A percentile compares a stretch with the other conserved stretches of the same genome.
These are phyloP conservation scores for Agonum fuliginosum DNA, from an alignment of 2,888 invertebrate genomes.

Conservation along the genomic window DNA sequence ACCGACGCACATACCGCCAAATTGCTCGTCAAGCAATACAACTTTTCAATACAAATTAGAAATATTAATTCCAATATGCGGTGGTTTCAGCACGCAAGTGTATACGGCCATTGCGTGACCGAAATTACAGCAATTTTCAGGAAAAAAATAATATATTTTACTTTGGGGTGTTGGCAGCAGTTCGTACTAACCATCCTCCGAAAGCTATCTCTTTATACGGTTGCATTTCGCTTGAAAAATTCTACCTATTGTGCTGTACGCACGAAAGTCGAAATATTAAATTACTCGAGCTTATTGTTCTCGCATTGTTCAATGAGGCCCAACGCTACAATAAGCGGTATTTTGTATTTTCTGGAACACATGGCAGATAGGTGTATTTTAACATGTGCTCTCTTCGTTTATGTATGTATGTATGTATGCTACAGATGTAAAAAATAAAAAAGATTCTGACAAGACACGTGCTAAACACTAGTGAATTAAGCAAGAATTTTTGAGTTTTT, in stretches of 20 bases:
- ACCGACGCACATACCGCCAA: conserved; percentile 24
- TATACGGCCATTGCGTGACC: conserved; percentile 64
- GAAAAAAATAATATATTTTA: conserved; percentile 63
- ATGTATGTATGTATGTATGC: background rate
- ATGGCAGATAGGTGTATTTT: conserved; percentile 36
- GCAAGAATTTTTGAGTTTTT: conserved; percentile 19
- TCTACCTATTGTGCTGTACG: conserved; percentile 60
- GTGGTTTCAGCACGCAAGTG: conserved; percentile 55
- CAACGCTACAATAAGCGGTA: conserved; percentile 49
- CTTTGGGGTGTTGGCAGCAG: conserved; percentile 63
- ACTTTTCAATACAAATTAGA: conserved; percentile 60
- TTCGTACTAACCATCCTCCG: background rate
- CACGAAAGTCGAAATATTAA: conserved; percentile 63
- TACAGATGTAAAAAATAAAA: conserved; percentile 3
- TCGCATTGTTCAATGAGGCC: conserved; percentile 55
- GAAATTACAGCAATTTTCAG: conserved; percentile 66
- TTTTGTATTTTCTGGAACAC: conserved; percentile 42
- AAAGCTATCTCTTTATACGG: background rate
- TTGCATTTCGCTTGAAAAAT: background rate
- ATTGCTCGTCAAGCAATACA: conserved; percentile 44
- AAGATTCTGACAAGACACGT: conserved; percentile 3
- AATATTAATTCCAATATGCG: conserved; percentile 58
- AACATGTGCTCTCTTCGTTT: conserved; percentile 33
- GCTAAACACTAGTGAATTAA: conserved; percentile 13
- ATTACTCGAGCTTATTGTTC: conserved; percentile 62